A percentile compares a stretch with the other conserved stretches of the same genome.
phyloP scores from a whole-genome alignment of 2,113 vertebrate species.

The Hylia prasina region DNA sequence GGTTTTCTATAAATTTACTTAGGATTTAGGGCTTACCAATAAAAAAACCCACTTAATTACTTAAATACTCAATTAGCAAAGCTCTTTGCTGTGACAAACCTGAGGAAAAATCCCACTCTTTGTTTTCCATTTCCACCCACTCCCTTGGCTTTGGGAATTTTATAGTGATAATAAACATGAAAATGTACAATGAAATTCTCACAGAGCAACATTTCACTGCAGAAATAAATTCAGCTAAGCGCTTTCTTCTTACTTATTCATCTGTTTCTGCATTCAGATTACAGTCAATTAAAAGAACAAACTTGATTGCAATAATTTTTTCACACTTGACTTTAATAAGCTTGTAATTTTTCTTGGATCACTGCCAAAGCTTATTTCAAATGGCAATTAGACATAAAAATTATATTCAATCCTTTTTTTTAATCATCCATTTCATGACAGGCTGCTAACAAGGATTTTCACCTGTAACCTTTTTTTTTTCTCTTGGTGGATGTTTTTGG shows the following conservation, averaged over 20 bases:
- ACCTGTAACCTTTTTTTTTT: neutral
- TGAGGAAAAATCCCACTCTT: neutral
- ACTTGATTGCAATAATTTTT: conserved; percentile 45
- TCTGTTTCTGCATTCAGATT: conserved; percentile 2
- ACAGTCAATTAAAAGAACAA: conserved; percentile 54
- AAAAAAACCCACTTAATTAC: neutral
- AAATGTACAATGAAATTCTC: neutral
- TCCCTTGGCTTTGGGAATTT: neutral
- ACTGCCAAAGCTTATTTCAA: conserved; percentile 4
- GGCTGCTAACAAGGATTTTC: conserved; percentile 23
- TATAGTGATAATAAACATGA: neutral
- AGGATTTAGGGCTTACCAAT: neutral
- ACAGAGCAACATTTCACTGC: neutral
- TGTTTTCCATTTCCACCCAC: neutral
- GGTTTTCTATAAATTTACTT: neutral
- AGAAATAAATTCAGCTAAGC: neutral
- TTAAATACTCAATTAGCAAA: neutral
- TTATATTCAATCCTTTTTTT: neutral
- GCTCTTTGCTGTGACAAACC: neutral
- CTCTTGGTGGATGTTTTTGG: neutral
- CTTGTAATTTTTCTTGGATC: conserved; percentile 52
- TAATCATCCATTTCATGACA: neutral
- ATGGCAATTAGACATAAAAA: conserved; percentile 44
- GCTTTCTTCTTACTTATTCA: conserved; percentile 22
- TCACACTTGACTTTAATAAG: conserved; percentile 50